These are phyloP conservation scores for Merodon equestris DNA, from an alignment of 2,888 invertebrate genomes.

Conservation along the genomic window DNA sequence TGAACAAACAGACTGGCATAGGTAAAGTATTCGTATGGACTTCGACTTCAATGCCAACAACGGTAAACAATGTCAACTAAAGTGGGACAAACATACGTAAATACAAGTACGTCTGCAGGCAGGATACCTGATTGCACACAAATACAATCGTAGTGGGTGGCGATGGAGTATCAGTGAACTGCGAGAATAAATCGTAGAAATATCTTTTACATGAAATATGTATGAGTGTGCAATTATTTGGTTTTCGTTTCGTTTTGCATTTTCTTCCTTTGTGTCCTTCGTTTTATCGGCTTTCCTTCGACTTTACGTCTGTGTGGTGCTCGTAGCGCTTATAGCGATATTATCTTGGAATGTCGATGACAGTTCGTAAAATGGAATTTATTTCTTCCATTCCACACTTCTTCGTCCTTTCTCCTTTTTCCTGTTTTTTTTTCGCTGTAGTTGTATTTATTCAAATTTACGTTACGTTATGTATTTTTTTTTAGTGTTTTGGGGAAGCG, in stretches of 20 bases:
- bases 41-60: too few species aligned
- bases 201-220: constrained; percentile 52
- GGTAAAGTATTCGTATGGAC: too few species aligned
- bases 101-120: constrained; percentile 11
- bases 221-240: constrained; percentile 48
- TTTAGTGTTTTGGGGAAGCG: too few species aligned
- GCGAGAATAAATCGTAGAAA: constrained; percentile 38
- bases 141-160: background rate
- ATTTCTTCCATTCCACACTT: constrained; percentile 17
- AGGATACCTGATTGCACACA: constrained; percentile 3
- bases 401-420: constrained; percentile 5
- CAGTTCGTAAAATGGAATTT: constrained; percentile 55
- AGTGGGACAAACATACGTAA: constrained; percentile 4
- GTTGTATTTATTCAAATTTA: constrained; percentile 39
- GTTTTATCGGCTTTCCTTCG: too few species aligned
- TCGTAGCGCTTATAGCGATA: constrained; percentile 40
- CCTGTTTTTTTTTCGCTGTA: constrained; percentile 4
- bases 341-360: constrained; percentile 54
- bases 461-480: constrained; percentile 5
- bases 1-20: too few species aligned
- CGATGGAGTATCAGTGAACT: background rate
- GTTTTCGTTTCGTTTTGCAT: constrained; percentile 20
- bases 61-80: constrained; percentile 12
- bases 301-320: background rate
- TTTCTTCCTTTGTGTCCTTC: background rate